Evolutionary conservation across 1,140 invertebrate genomes (phyloP).

Genomic region (Eulimnadia texana): DNA sequence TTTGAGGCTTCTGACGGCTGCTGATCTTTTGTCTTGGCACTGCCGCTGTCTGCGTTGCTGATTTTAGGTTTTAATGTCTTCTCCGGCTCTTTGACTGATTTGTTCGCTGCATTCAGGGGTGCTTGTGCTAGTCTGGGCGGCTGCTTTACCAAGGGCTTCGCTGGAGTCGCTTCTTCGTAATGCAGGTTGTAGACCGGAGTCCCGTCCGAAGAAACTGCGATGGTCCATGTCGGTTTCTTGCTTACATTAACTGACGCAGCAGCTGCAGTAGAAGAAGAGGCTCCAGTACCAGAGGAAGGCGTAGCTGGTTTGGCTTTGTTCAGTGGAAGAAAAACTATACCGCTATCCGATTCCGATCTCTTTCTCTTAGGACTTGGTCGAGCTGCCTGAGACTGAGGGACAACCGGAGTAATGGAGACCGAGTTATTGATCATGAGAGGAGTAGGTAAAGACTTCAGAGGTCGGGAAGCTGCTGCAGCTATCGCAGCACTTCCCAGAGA

Average conservation of each 20-base stretch:
- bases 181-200: neutral
- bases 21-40: no score
- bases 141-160: neutral
- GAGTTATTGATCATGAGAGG: neutral
- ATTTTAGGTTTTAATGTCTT: neutral
- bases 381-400: neutral
- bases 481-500: no score
- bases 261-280: neutral
- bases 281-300: neutral
- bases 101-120: neutral
- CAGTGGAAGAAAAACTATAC: neutral
- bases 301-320: neutral
- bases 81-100: neutral
- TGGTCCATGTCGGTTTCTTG: neutral
- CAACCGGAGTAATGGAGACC: neutral
- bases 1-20: neutral
- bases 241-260: no score
- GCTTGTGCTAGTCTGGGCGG: neutral
- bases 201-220: neutral
- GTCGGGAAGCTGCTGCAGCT: neutral
- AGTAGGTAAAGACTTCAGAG: neutral
- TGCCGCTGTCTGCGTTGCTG: neutral
- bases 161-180: neutral
- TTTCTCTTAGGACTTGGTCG: neutral
- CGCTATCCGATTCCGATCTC: neutral